Evolutionary conservation across 2,888 invertebrate genomes (phyloP).

Genomic region (Melinopterus prodromus): DNA sequence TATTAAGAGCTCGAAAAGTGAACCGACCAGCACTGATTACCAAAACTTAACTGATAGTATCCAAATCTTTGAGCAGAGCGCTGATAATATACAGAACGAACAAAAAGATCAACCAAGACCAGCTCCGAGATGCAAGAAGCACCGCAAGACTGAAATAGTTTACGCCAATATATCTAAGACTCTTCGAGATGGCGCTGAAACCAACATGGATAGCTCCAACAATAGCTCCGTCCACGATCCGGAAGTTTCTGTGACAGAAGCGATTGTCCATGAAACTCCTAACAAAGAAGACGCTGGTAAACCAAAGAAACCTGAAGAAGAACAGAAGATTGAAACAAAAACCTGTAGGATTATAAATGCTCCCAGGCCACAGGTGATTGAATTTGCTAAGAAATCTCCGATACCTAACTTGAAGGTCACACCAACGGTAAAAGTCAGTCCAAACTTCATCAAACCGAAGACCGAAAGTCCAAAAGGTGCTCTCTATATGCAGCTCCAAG

Average conservation of each 20-base stretch:
- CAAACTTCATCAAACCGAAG: conserved; percentile 63
- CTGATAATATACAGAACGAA: conserved; percentile 49
- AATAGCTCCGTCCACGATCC: conserved; percentile 47
- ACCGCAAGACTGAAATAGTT: conserved; percentile 49
- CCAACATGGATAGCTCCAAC: conserved; percentile 46
- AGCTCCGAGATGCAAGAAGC: conserved; percentile 63
- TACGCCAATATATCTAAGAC: conserved; percentile 46
- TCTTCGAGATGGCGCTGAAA: conserved; percentile 19
- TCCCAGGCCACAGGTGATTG: conserved; percentile 19
- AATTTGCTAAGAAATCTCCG: conserved; percentile 29
- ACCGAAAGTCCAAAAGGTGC: conserved; percentile 56
- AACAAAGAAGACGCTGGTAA: conserved; percentile 12
- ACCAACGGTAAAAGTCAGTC: conserved; percentile 66
- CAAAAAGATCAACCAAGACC: conserved; percentile 62
- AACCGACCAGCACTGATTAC: conserved; percentile 57
- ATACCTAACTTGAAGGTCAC: conserved; percentile 53
- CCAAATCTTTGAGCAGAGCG: conserved; percentile 68
- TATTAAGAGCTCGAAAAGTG: conserved; percentile 45
- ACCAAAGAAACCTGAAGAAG: background rate
- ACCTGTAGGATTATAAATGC: background rate
- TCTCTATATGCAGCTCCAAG: conserved; percentile 54
- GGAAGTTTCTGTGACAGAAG: conserved; percentile 51
- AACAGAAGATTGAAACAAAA: conserved; percentile 19
- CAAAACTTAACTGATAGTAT: conserved; percentile 74
- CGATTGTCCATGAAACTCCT: conserved; percentile 49